Evolutionary conservation across 2,113 vertebrate species (phyloP), one percentile per base, ranked within the genome.

Genomic region (Halichoerus grypus): DNA sequence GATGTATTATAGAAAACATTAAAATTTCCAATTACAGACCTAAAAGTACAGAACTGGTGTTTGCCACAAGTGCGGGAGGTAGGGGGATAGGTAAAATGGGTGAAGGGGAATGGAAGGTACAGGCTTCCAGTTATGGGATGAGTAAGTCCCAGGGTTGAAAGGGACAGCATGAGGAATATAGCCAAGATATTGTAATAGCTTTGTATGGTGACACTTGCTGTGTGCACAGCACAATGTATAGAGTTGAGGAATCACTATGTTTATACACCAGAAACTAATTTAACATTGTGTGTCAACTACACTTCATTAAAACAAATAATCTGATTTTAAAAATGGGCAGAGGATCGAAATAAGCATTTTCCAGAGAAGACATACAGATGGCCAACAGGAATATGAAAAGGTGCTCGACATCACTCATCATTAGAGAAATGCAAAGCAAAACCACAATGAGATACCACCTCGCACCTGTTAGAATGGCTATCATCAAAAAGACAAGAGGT

Each of bases 1-100:
- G 46, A 91, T 80, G 5, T 61, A 80, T 39, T 82, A 39, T 26
- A 95, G 71, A 42, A 96, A 94, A 77, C 4, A 88, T 11, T 81
- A 95, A 83, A 87, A 96, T 85, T 77, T 82, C 57, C 53, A 94
- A 71, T 77, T 49, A 77, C 46, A 77, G 74, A 77, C 26, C 14
- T 7, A 31, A 9, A 49, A 77, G 31, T 31, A 77, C 14, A 49
- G 42, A 77, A 28, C 15, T 49, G 42, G 26, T 18, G 7, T 46
- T 31, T 77, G 26, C 42, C 42, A 77, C 24, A 49, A 49, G 74
- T 13, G 46, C 14, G 4, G 15, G 26, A 31, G 14, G 15, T 31
- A 0, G 14, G 6, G 42, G 74, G 74, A 31, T 31, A 77, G 26
- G 67, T 36, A 36, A 69, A 69, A 36, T 69, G 33, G 3, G 67